phyloP scores from a whole-genome alignment of 2,888 invertebrate genomes.

The Morpho helenor region DNA sequence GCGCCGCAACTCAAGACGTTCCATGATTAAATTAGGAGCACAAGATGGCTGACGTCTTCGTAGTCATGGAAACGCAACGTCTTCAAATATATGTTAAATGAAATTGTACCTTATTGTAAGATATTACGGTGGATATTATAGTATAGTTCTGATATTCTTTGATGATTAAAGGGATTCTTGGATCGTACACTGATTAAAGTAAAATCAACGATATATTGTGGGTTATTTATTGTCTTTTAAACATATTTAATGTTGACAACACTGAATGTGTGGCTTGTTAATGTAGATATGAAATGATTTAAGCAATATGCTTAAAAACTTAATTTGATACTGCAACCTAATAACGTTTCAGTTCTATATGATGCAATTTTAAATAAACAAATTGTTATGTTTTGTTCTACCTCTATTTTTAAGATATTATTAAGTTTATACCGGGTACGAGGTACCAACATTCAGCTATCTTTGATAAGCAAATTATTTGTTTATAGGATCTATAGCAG shows the following conservation, averaged over 20 bases:
- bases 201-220: not conserved
- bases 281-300: no score
- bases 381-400: no score
- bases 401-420: no score
- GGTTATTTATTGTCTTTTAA: not conserved
- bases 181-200: not conserved
- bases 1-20: conserved; percentile 71
- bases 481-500: conserved; percentile 35
- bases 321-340: no score
- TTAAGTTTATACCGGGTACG: no score
- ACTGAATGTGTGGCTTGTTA: no score
- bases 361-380: no score
- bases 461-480: not conserved
- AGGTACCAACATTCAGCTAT: not conserved
- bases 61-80: conserved; percentile 53
- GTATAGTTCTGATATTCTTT: conserved; percentile 16
- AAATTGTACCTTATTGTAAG: conserved; percentile 35
- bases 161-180: conserved; percentile 14
- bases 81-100: conserved; percentile 35
- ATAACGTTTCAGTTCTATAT: no score
- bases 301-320: no score
- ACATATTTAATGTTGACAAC: no score
- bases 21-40: conserved; percentile 48
- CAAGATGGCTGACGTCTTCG: conserved; percentile 68
- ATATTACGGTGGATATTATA: conserved; percentile 28